These are phyloP conservation scores for Paracanthobrama guichenoti DNA, from an alignment of 2,113 vertebrate species.

Conservation along the genomic window DNA sequence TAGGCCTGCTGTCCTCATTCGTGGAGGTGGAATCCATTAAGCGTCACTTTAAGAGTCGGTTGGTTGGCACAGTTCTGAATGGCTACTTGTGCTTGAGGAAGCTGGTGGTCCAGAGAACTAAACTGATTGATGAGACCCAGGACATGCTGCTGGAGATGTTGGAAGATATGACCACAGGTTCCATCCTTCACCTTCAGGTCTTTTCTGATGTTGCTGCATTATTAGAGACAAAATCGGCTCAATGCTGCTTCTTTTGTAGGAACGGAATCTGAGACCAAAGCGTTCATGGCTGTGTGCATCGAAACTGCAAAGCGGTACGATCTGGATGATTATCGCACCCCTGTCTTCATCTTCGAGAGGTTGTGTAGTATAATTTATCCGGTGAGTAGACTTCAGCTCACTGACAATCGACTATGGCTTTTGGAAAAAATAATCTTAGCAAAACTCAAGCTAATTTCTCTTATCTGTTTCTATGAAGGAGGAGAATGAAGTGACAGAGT, in stretches of 20 bases:
- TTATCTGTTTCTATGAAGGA: conserved; percentile 74
- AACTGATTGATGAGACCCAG: conserved; percentile 97
- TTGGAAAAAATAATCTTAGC: not conserved
- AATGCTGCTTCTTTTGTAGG: conserved; percentile 72
- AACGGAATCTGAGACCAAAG: conserved; percentile 97
- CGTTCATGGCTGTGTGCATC: conserved; percentile 98
- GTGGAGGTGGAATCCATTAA: conserved; percentile 99
- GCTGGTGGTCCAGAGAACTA: conserved; percentile 96
- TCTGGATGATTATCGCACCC: conserved; percentile 95
- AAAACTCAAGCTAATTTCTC: not conserved
- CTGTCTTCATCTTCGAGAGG: conserved; percentile 98
- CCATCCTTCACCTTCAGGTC: not conserved
- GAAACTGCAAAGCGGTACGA: conserved; percentile 97
- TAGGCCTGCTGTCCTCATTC: conserved; percentile 94
- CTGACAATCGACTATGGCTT: not conserved
- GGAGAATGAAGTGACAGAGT: conserved; percentile 98
- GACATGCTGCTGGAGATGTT: conserved; percentile 99
- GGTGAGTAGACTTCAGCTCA: conserved; percentile 72
- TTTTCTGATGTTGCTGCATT: not conserved
- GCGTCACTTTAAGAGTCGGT: conserved; percentile 93
- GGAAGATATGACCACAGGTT: conserved; percentile 99
- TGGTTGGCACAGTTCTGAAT: conserved; percentile 96
- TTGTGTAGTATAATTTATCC: conserved; percentile 99
- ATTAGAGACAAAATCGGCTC: not conserved
- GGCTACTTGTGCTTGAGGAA: conserved; percentile 96